Evolutionary conservation across 2,113 vertebrate species (phyloP).

Genomic region (Vulpes ferrilata): DNA sequence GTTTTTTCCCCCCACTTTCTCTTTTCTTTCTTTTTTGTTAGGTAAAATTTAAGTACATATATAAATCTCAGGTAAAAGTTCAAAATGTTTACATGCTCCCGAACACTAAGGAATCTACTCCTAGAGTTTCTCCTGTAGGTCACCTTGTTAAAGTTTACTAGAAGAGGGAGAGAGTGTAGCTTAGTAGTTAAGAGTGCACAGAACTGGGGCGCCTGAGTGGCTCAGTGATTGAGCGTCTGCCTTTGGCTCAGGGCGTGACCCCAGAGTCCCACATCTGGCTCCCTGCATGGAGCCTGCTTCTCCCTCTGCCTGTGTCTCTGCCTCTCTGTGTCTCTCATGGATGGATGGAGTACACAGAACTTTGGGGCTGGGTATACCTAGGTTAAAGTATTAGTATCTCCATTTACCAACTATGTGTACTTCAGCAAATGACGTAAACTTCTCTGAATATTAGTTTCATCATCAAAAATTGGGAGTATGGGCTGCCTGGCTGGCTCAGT

Average conservation of each 20-base stretch:
- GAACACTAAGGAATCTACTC: background rate
- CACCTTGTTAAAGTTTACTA: slow-evolving; percentile 2
- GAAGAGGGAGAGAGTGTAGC: background rate
- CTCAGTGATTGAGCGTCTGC: too few relatives aligned
- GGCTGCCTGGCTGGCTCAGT: background rate
- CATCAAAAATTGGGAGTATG: background rate
- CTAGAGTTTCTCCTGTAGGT: background rate
- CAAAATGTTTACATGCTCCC: slow-evolving; percentile 12
- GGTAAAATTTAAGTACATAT: background rate
- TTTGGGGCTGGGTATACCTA: background rate
- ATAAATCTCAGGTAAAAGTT: slow-evolving; percentile 11
- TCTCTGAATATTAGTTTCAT: slow-evolving; percentile 6
- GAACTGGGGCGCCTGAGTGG: background rate
- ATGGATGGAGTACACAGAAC: background rate
- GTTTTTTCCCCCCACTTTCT: background rate
- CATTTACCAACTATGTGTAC: slow-evolving; percentile 26
- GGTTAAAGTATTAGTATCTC: background rate
- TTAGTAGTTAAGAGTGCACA: slow-evolving; percentile 5
- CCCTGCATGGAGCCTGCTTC: too few relatives aligned
- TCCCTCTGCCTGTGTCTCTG: too few relatives aligned
- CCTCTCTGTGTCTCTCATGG: too few relatives aligned
- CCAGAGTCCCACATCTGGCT: too few relatives aligned
- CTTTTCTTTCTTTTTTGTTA: background rate
- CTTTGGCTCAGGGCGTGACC: too few relatives aligned
- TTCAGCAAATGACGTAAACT: slow-evolving; percentile 31